Base-by-base conservation (phyloP, 2,888 invertebrate genomes). In the Gastracanthus pulcherrimus region DNA sequence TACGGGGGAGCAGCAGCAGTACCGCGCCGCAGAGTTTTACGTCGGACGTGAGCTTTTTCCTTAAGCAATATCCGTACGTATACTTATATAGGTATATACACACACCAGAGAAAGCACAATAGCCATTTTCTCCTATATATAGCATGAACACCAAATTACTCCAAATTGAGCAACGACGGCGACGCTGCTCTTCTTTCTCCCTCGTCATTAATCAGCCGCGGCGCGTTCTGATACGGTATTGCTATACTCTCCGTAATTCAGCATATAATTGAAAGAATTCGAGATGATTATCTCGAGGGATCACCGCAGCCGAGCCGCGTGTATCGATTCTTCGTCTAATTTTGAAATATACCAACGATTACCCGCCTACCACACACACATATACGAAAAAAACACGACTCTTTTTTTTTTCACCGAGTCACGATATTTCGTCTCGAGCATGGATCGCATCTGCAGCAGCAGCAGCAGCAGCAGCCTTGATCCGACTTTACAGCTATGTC, bases 41-140 rank as follows among this genome's bases (percentile, higher is more conserved):
- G 2, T 70, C 34, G 71, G 31, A 81, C 81, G 77, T 74, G 81
- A 77, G 69, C 69, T 62, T 77, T 81, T 81, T 77, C 29, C 69
- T n/a, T 64, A 81, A 77, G 16, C 26, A 38, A 31, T n/a, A 19
- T 45, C 55, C 34, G 51, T 16, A 38, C n/a, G 9, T 45, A 29
- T 51, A 66, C 31, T 38, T 29, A 62, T 26, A 62, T 7, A 62
- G 34, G 36, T 16, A 16, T 3, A 29, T n/a, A 58, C 58, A 1
- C 55, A 29, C 29, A n/a, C n/a, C 5, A 48, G 23, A 36, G n/a
- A 23, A 6, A 3, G 26, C 13, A 74, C 13, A 19, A 29, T n/a
- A n/a, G n/a, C n/a, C n/a, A n/a, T n/a, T n/a, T 19, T 45, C 51
- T 41, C 16, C 23, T 9, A 16, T 34, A 38, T 23, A 7, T 66